Evolutionary conservation across 2,113 vertebrate species (phyloP).

Genomic region (Danionella cerebrum): DNA sequence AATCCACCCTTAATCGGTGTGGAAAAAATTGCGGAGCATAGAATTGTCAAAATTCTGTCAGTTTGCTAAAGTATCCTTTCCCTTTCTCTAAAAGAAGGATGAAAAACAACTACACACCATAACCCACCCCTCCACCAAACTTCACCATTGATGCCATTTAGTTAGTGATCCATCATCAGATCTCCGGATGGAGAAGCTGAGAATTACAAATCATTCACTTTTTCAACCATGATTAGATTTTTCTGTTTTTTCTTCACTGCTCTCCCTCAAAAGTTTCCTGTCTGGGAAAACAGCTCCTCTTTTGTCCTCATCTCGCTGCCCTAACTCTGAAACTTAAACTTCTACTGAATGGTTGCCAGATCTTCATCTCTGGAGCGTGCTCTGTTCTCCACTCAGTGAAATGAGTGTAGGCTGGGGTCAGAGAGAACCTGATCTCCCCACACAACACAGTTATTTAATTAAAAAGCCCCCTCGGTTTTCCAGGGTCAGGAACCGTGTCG

Average conservation of each 20-base stretch:
- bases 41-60: too few species aligned
- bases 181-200: too few species aligned
- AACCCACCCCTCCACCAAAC: too few species aligned
- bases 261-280: neutral
- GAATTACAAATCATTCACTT: neutral
- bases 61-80: too few species aligned
- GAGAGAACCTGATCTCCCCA: neutral
- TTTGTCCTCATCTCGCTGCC: neutral
- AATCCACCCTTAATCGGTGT: too few species aligned
- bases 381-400: neutral
- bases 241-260: too few species aligned
- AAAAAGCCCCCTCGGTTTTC: neutral
- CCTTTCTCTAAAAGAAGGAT: too few species aligned
- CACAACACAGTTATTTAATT: constrained; percentile 13
- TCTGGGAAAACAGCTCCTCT: neutral
- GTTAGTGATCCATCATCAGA: too few species aligned
- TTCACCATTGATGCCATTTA: too few species aligned
- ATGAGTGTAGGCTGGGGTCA: constrained; percentile 1
- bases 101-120: too few species aligned
- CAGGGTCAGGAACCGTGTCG: neutral
- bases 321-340: neutral
- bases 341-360: neutral
- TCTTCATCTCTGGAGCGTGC: neutral
- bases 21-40: too few species aligned
- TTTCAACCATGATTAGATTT: too few species aligned